phyloP scores from a whole-genome alignment of 1,140 invertebrate species.

The Drosophila leontia region DNA sequence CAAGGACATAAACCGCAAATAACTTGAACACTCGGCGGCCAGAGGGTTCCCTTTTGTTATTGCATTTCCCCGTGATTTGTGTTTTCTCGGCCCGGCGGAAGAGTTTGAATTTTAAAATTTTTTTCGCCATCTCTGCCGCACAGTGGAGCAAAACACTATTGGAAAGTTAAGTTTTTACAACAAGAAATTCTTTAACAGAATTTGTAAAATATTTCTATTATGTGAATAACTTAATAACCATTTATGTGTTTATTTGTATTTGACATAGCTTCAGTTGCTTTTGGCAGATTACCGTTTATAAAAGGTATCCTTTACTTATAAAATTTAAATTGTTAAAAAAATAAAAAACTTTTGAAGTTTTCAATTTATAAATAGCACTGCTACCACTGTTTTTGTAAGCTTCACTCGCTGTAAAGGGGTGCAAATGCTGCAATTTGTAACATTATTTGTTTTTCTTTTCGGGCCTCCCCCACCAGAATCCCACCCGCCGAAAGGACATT shows the following conservation, averaged over 20 bases:
- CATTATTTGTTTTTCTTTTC: conserved; percentile 67
- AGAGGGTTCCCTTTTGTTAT: conserved; percentile 72
- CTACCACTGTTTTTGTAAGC: conserved; percentile 34
- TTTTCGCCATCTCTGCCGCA: conserved; percentile 24
- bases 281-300: too few species aligned
- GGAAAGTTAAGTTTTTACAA: too few species aligned
- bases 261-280: too few species aligned
- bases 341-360: not conserved
- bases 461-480: conserved; percentile 6
- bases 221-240: not conserved
- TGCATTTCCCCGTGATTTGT: conserved; percentile 80
- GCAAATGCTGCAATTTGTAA: conserved; percentile 79
- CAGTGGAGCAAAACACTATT: conserved; percentile 35
- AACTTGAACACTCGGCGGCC: conserved; percentile 71
- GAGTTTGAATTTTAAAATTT: conserved; percentile 73
- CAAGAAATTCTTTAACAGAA: not conserved
- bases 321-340: not conserved
- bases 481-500: conserved; percentile 19
- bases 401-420: conserved; percentile 63
- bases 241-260: too few species aligned
- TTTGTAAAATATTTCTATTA: not conserved
- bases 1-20: conserved; percentile 78
- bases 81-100: conserved; percentile 54
- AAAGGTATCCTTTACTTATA: not conserved
- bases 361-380: not conserved